phyloP scores from a whole-genome alignment of 2,797 vertebrate species.

The Onychomys torridus region DNA sequence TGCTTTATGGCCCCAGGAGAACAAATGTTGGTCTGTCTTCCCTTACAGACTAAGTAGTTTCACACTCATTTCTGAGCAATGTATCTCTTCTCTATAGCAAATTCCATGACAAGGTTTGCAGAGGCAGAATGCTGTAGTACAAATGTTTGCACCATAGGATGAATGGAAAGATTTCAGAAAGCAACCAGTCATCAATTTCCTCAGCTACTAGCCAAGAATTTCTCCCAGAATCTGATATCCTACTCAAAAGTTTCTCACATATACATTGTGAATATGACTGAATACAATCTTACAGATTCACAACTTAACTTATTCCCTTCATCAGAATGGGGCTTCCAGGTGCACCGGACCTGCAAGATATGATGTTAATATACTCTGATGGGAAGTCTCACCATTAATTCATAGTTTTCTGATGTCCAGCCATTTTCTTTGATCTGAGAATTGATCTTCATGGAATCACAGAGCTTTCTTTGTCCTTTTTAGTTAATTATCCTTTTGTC shows the following conservation, averaged over 20 bases:
- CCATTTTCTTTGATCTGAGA: constrained; percentile 18
- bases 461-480: neutral
- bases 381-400: neutral
- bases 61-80: constrained; percentile 35
- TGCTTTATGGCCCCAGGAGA: constrained; percentile 48
- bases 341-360: neutral
- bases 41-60: constrained; percentile 17
- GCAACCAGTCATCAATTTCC: constrained; percentile 44
- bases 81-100: constrained; percentile 63
- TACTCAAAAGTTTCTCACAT: neutral
- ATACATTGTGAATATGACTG: neutral
- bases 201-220: neutral
- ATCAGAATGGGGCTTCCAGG: neutral
- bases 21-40: neutral
- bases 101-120: constrained; percentile 47
- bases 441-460: neutral
- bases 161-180: constrained; percentile 48
- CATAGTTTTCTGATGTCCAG: neutral
- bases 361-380: neutral
- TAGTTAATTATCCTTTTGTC: neutral
- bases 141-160: neutral
- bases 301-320: neutral
- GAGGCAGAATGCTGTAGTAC: neutral
- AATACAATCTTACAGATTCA: constrained; percentile 16
- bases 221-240: neutral